phyloP scores from a whole-genome alignment of 1,140 invertebrate species.

The Trichomalopsis sarcophagae region DNA sequence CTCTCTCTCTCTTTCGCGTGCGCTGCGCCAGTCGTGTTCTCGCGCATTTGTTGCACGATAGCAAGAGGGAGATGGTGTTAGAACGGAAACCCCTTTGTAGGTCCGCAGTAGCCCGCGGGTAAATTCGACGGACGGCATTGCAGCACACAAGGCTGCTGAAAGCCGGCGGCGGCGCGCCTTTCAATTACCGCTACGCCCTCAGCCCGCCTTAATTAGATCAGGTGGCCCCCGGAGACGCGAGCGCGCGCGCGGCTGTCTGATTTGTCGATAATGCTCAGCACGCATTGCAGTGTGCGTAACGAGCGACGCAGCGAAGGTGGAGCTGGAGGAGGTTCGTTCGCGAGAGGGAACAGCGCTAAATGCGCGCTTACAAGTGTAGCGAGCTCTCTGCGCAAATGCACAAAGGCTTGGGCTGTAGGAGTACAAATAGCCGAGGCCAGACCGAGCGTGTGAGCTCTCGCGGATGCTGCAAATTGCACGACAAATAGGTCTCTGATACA shows the following conservation, averaged over 20 bases:
- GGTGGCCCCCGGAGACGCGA: background rate
- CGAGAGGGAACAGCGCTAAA: background rate
- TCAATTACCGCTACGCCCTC: constrained; percentile 35
- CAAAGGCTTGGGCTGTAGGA: background rate
- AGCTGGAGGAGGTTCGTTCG: background rate
- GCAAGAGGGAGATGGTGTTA: background rate
- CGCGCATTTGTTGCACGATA: background rate
- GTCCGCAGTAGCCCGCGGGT: background rate
- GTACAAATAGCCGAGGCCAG: background rate
- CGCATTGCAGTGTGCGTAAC: background rate
- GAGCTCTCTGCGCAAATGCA: background rate
- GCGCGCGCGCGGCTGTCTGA: background rate
- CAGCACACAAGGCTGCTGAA: background rate
- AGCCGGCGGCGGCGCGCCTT: constrained; percentile 11
- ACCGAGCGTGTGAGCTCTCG: background rate
- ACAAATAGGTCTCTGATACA: background rate
- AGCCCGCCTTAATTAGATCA: constrained; percentile 40
- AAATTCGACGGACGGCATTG: background rate
- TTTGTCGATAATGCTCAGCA: constrained; percentile 37
- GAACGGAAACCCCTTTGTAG: background rate
- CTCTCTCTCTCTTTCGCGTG: no score
- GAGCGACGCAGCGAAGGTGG: background rate
- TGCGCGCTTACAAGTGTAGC: background rate
- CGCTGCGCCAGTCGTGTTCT: background rate
- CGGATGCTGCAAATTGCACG: background rate